A percentile compares a stretch with the other conserved stretches of the same genome.
These are phyloP conservation scores for Neoitamus cyanurus DNA, from an alignment of 2,888 invertebrate species.

Conservation along the genomic window DNA sequence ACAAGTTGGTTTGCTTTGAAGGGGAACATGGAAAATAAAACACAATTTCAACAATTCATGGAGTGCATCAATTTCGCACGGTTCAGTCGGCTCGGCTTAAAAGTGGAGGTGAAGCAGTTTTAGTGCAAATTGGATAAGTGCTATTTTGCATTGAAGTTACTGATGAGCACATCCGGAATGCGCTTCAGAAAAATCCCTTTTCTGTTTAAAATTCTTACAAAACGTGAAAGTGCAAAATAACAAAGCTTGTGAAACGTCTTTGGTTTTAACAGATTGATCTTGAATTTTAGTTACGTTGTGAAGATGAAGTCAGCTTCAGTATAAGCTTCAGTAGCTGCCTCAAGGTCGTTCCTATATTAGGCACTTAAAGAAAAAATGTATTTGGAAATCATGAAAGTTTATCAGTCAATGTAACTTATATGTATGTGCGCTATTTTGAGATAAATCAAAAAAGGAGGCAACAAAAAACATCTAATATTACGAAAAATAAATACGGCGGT, in stretches of 20 bases:
- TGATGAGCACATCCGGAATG: not conserved
- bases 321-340: too few relatives aligned
- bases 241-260: too few relatives aligned
- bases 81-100: not conserved
- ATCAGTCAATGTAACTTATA: too few relatives aligned
- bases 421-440: too few relatives aligned
- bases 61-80: not conserved
- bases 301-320: too few relatives aligned
- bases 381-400: too few relatives aligned
- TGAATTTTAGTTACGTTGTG: too few relatives aligned
- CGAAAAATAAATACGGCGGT: too few relatives aligned
- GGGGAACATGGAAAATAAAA: not conserved
- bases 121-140: not conserved
- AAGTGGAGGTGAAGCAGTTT: not conserved
- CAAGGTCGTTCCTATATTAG: too few relatives aligned
- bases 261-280: not conserved
- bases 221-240: not conserved
- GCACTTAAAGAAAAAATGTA: too few relatives aligned
- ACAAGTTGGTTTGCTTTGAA: not conserved
- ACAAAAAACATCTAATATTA: too few relatives aligned
- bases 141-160: not conserved
- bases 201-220: not conserved
- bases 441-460: too few relatives aligned
- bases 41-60: not conserved
- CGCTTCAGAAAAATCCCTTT: not conserved